phyloP scores from a whole-genome alignment of 1,140 invertebrate genomes.

The Diorhabda sublineata region DNA sequence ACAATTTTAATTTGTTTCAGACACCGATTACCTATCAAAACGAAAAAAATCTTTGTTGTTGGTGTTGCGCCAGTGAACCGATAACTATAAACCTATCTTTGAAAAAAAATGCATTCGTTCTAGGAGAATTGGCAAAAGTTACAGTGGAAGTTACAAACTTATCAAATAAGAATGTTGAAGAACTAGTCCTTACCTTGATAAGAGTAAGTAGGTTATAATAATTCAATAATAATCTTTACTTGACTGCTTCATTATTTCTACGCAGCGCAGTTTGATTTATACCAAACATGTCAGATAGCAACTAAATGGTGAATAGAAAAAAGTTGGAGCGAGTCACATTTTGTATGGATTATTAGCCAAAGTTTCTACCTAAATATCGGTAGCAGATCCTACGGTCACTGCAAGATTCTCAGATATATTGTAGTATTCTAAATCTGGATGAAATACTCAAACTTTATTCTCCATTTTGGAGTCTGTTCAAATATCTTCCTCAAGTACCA shows the following conservation, averaged over 20 bases:
- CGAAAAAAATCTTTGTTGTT: slow-evolving; percentile 23
- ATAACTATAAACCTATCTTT: slow-evolving; percentile 14
- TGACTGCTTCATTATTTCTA: no score
- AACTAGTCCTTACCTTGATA: slow-evolving; percentile 6
- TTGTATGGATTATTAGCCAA: background rate
- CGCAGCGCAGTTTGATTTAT: background rate
- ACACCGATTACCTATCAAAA: slow-evolving; percentile 5
- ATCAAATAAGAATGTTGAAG: slow-evolving; percentile 16
- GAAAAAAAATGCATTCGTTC: slow-evolving; percentile 20
- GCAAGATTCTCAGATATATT: no score
- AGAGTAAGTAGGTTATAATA: slow-evolving; percentile 8
- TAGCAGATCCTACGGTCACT: background rate
- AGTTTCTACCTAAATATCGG: background rate
- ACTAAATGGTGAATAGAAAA: background rate
- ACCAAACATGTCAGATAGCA: background rate
- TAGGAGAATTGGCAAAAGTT: slow-evolving; percentile 16
- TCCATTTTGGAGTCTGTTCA: no score
- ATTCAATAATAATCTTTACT: background rate
- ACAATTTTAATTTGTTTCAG: slow-evolving; percentile 9
- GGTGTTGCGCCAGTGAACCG: slow-evolving; percentile 20
- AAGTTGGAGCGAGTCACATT: background rate
- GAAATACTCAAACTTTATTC: no score
- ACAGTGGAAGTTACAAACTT: slow-evolving; percentile 11
- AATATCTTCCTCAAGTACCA: no score
- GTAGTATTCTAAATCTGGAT: no score